phyloP scores from a whole-genome alignment of 2,113 vertebrate species.

The Silurus meridionalis region DNA sequence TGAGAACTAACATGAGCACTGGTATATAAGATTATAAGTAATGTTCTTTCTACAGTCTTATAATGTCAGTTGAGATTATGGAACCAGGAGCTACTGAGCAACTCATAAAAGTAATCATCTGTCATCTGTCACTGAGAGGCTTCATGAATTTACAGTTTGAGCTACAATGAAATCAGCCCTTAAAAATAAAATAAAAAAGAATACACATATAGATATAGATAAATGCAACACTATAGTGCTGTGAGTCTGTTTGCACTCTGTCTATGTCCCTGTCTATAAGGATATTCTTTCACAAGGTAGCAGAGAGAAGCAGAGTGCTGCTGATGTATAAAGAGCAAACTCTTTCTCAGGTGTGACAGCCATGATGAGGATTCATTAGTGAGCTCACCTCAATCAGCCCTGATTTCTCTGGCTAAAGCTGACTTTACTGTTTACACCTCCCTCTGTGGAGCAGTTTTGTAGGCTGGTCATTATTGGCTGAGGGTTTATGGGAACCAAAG shows the following conservation, averaged over 20 bases:
- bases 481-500: conserved; percentile 24
- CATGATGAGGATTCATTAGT: conserved; percentile 18
- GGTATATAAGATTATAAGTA: no score
- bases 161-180: not conserved
- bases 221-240: not conserved
- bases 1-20: no score
- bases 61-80: no score
- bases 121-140: not conserved
- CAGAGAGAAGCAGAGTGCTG: conserved; percentile 11
- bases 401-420: not conserved
- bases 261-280: not conserved
- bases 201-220: not conserved
- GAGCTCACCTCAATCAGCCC: conserved; percentile 5
- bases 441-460: not conserved
- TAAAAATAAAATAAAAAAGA: no score
- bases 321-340: conserved; percentile 19
- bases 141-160: not conserved
- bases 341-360: conserved; percentile 30
- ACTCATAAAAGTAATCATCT: not conserved
- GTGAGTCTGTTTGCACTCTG: not conserved
- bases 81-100: no score
- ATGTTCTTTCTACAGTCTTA: no score
- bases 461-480: conserved; percentile 2
- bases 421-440: conserved; percentile 34
- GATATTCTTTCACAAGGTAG: not conserved